Base-by-base conservation (phyloP, 2,888 invertebrate species). In the Drosophila maculinotata region DNA sequence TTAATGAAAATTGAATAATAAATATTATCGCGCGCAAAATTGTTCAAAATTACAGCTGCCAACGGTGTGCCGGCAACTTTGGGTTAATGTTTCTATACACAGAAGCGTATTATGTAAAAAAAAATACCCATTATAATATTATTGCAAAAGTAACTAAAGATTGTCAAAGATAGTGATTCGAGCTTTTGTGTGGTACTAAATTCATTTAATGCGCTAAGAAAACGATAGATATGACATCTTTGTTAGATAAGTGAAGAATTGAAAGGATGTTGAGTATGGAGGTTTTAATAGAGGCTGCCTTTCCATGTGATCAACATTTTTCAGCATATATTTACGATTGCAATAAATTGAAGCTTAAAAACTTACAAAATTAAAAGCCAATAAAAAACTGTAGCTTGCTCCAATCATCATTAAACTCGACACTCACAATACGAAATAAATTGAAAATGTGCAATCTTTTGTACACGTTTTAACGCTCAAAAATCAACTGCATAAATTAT, bases 1-100 rank as follows among this genome's bases (percentile, higher is more conserved):
- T 83, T 82, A 80, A 86, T 83, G 80, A 77, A 86, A 82, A 82
- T 83, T 83, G 80, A 82, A 82, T 82, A 86, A 82, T 86, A 82
- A 80, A 86, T 86, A 83, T 74, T 83, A 83, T 82, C 86, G 60
- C 57, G 45, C 69, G 51, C 63, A 58, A 86, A 74, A 69, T 76
- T 74, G 66, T 60, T 64, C 62, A 65, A 85, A 83, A 77, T 74
- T 74, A 69, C 73, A 53, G 45, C 65, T 64, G 68, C 53, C 67
- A 76, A 30, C 28, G 41, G 44, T 47, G 53, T 57, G 52, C 12
- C 23, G 53, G 44, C 48, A 36, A 39, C 15, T 57, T 26, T 53
- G 58, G 62, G 39, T 57, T 76, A 76, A 71, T 67, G 52, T 63
- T 68, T 63, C 26, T 33, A 52, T 45, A 44, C 26, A 67, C 79